Base-by-base conservation (phyloP, 1,140 invertebrate species). In the Drosophila rufa region DNA sequence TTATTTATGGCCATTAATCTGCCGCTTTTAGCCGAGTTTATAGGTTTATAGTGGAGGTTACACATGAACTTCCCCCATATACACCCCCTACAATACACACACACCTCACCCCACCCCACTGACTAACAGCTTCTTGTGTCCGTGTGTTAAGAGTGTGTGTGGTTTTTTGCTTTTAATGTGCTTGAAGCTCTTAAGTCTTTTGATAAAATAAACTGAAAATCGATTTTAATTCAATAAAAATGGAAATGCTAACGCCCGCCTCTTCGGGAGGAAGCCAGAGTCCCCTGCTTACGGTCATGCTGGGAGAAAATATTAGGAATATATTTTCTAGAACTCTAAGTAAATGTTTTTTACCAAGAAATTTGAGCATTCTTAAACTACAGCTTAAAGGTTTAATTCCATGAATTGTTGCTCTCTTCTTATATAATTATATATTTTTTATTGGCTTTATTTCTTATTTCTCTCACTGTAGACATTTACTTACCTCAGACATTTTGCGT, bases 401-500 rank as follows among this genome's bases (percentile, higher is more conserved):
- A 25, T 25, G 3, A 25, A 25, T 25, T 25, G 2, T 30, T 30
- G 30, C 30, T 30, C 30, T 11, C 8, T 11, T 33, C 2, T 9
- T 3, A 8, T 33, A 33, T 0, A 11, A 36, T 11, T 12, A 3
- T 36, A 25, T 25, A 22, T 11, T 36, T 2, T 36, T 11, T 3
- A 11, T 11, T 11, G 9, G 8, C 33, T 36, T 33, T 12, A 2
- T 30, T 6, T 30, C 5, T 30, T 30, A 25, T 57, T 38, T 58
- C 48, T 38, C 6, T 38, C 42, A 40, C 36, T 43, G 45, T 50
- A 48, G 15, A 22, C 8, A 7, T 40, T 38, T 43, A 73, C 83
- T 82, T 64, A 86, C 83, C 83, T 86, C 83, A 67, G 79, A 87
- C 83, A 86, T 86, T 82, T 77, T 80, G 40, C 36, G 53, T 78